A percentile compares a stretch with the other conserved stretches of the same genome.
Evolutionary conservation across 2,888 invertebrate species (phyloP).

Genomic region (Stomorhina lunata): DNA sequence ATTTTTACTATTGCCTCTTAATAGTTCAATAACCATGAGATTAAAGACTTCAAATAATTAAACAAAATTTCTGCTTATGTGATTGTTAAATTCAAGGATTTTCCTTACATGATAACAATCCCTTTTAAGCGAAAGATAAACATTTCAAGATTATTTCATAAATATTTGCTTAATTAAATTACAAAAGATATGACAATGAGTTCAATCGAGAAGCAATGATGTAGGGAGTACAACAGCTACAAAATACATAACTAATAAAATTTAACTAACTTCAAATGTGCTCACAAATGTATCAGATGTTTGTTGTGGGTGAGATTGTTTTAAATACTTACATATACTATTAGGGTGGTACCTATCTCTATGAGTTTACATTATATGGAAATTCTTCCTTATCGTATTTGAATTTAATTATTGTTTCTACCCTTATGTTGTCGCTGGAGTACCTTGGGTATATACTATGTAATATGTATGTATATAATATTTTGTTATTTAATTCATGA

Average conservation of each 20-base stretch:
- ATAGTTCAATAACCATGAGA: neutral
- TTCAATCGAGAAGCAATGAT: neutral
- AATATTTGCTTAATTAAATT: neutral
- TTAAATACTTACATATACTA: neutral
- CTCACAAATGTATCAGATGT: neutral
- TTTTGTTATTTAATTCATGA: neutral
- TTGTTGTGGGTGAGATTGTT: neutral
- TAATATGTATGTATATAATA: neutral
- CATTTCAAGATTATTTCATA: neutral
- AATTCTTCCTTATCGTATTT: too few species aligned
- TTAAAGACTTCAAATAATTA: neutral
- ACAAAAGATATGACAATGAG: neutral
- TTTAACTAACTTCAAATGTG: conserved; percentile 27
- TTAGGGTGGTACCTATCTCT: too few species aligned
- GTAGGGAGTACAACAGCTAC: neutral
- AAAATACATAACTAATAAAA: conserved; percentile 4
- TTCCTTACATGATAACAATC: neutral
- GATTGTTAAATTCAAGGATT: neutral
- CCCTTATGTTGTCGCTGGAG: neutral
- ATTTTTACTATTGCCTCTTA: too few species aligned
- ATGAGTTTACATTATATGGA: too few species aligned
- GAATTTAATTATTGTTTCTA: neutral
- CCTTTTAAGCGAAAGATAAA: neutral
- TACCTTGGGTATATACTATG: neutral
- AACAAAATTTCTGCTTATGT: neutral